These are phyloP conservation scores for Eudorcas thomsonii DNA, from an alignment of 2,113 vertebrate genomes.

Conservation along the genomic window DNA sequence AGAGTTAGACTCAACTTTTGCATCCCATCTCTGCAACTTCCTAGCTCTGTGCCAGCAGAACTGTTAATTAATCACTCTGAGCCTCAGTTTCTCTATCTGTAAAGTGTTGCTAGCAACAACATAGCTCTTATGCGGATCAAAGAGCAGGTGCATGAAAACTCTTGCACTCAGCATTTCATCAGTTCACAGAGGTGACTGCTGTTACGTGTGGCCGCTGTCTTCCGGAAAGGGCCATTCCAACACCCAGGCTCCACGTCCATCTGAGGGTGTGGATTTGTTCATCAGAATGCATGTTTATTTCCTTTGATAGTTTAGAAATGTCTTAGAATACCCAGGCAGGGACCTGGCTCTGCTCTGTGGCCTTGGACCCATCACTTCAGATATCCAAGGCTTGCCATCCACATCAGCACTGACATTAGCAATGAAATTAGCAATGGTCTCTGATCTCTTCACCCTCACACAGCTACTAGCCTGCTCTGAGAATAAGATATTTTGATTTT, in stretches of 20 bases:
- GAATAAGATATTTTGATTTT: neutral
- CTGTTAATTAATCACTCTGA: neutral
- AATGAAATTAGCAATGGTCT: neutral
- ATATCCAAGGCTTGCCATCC: neutral
- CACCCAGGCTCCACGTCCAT: neutral
- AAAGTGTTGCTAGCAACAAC: no score
- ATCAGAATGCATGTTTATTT: neutral
- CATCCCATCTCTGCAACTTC: neutral
- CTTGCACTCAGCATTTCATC: no score
- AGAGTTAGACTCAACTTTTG: neutral
- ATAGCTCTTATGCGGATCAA: neutral
- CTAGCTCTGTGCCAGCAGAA: neutral
- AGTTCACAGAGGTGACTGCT: neutral
- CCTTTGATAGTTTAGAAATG: neutral
- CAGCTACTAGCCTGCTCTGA: neutral
- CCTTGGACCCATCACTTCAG: fast-evolving
- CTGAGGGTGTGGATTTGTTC: neutral
- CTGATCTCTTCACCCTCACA: neutral
- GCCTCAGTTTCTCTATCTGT: neutral
- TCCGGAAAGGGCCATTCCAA: neutral
- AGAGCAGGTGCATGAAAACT: neutral
- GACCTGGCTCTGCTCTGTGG: neutral
- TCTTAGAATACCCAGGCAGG: neutral
- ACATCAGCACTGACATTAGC: neutral
- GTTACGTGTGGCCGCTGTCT: no score